Evolutionary conservation across 1,140 invertebrate species (phyloP).

Genomic region (Choristoneura fumiferana): DNA sequence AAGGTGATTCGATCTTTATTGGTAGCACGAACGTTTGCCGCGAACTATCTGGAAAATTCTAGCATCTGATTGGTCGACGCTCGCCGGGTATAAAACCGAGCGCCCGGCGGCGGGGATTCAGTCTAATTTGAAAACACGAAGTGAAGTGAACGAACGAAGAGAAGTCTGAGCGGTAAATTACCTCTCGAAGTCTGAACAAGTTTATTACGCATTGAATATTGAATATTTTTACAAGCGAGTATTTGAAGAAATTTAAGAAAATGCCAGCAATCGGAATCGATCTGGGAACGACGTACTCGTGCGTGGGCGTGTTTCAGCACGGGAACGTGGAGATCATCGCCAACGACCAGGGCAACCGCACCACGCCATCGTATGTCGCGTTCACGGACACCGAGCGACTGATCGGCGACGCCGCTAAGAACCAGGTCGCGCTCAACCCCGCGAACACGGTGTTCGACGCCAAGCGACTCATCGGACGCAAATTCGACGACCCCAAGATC

Average conservation of each 20-base stretch:
- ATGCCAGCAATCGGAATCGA: constrained; percentile 84
- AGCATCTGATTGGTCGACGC: neutral
- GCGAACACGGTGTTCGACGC: constrained; percentile 76
- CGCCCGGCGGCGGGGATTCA: constrained; percentile 3
- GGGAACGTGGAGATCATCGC: constrained; percentile 93
- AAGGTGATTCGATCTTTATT: neutral
- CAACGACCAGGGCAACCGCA: constrained; percentile 93
- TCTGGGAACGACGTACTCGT: constrained; percentile 83
- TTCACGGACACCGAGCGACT: constrained; percentile 89
- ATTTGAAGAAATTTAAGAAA: constrained; percentile 30
- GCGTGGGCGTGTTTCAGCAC: constrained; percentile 86
- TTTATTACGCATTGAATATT: neutral
- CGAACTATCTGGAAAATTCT: constrained; percentile 14
- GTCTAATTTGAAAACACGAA: constrained; percentile 14
- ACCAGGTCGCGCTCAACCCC: no score
- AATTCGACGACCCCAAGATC: constrained; percentile 81
- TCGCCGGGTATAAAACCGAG: neutral
- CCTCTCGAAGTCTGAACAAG: neutral
- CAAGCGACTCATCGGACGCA: constrained; percentile 82
- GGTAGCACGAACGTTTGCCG: neutral
- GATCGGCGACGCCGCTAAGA: constrained; percentile 87
- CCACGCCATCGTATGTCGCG: constrained; percentile 92
- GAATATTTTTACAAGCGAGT: neutral
- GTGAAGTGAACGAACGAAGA: neutral
- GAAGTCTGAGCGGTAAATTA: neutral